These are phyloP conservation scores for Hirtodrosophila confusa DNA, from an alignment of 2,888 invertebrate species.

Conservation along the genomic window DNA sequence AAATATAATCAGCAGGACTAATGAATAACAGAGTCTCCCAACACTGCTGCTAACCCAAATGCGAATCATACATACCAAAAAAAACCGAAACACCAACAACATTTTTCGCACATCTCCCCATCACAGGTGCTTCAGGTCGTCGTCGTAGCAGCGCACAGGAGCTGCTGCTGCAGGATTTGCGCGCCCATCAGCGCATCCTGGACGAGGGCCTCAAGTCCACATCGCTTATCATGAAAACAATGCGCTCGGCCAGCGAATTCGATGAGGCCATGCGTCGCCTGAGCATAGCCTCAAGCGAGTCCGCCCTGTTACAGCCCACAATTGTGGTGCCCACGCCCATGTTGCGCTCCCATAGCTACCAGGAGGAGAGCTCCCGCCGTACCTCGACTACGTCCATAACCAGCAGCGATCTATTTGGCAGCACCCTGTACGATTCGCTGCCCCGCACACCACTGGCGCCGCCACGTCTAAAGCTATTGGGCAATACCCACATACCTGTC, in stretches of 20 bases:
- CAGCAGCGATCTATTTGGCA: conserved; percentile 60
- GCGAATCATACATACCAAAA: conserved; percentile 30
- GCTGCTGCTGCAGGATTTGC: conserved; percentile 75
- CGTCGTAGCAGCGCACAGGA: conserved; percentile 76
- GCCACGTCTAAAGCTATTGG: conserved; percentile 81
- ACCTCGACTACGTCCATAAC: conserved; percentile 67
- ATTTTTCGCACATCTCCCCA: conserved; percentile 74
- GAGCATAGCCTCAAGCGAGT: conserved; percentile 81
- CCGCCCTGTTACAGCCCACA: conserved; percentile 67
- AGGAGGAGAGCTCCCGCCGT: conserved; percentile 64
- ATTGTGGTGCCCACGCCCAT: conserved; percentile 75
- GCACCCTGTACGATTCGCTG: conserved; percentile 61
- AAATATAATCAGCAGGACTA: neutral
- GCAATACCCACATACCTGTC: conserved; percentile 79
- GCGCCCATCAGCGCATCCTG: conserved; percentile 79
- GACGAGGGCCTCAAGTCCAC: conserved; percentile 83
- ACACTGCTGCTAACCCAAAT: conserved; percentile 27
- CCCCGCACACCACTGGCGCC: conserved; percentile 75
- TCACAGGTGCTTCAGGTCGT: conserved; percentile 45
- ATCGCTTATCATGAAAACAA: conserved; percentile 83
- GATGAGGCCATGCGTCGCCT: conserved; percentile 84
- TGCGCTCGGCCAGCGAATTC: conserved; percentile 83
- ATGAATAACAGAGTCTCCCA: neutral
- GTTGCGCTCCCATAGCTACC: conserved; percentile 78
- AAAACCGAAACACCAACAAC: conserved; percentile 66